Evolutionary conservation across 2,113 vertebrate genomes (phyloP).

Genomic region (Larimichthys polyactis): DNA sequence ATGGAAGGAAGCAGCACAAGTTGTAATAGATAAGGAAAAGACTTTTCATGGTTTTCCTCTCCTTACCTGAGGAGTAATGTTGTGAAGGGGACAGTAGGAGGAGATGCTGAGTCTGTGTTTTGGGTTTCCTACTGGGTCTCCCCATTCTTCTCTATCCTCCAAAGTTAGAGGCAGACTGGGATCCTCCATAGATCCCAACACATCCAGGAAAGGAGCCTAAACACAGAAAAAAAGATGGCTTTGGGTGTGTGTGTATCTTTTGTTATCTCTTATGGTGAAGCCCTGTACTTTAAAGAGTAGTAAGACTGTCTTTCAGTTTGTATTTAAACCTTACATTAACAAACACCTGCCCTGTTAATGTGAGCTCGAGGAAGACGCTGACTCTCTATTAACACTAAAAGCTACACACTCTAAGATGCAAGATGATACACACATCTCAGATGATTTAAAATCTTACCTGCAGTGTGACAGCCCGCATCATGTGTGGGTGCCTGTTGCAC

Average conservation of each 20-base stretch:
- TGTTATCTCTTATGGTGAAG: neutral
- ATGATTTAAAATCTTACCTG: constrained; percentile 83
- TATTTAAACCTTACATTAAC: neutral
- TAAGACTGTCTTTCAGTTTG: neutral
- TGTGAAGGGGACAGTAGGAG: constrained; percentile 93
- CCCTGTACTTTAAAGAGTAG: neutral
- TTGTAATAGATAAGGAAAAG: neutral
- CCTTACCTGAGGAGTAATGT: constrained; percentile 93
- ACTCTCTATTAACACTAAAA: neutral
- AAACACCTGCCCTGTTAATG: neutral
- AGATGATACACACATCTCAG: neutral
- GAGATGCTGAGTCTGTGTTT: constrained; percentile 86
- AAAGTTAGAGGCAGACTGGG: constrained; percentile 89
- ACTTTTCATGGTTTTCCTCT: neutral
- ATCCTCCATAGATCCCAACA: constrained; percentile 93
- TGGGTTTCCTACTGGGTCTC: constrained; percentile 87
- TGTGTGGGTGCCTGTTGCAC: constrained; percentile 88
- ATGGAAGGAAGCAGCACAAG: neutral
- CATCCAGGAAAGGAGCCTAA: constrained; percentile 95
- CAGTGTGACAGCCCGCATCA: constrained; percentile 88
- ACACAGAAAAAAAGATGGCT: neutral
- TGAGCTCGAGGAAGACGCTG: neutral
- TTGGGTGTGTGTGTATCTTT: neutral
- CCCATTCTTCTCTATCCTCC: constrained; percentile 97
- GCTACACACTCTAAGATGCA: neutral